Evolutionary conservation across 2,113 vertebrate species (phyloP).

Genomic region (Agapornis roseicollis): DNA sequence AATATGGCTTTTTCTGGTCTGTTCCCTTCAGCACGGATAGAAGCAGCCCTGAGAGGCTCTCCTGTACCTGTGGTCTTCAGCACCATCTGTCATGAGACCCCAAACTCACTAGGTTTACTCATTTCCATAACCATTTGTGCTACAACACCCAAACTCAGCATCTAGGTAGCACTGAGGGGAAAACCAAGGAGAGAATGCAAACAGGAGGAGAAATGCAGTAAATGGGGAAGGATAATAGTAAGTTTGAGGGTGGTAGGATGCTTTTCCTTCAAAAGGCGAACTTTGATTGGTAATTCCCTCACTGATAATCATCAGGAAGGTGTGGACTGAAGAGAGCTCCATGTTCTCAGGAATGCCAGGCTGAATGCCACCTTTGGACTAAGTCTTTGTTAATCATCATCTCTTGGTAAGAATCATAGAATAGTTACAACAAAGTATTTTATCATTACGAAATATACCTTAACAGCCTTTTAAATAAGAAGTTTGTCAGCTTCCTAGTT

Average conservation of each 20-base stretch:
- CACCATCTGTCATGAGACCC: background rate
- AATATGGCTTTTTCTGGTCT: background rate
- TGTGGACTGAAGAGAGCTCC: background rate
- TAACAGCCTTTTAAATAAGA: background rate
- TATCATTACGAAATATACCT: background rate
- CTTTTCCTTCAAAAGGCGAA: background rate
- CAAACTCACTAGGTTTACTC: background rate
- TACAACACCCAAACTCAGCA: background rate
- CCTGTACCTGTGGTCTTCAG: background rate
- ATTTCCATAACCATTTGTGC: background rate
- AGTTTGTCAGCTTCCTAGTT: background rate
- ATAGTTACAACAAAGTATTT: background rate
- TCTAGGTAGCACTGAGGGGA: background rate
- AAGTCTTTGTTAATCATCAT: background rate
- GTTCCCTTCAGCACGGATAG: background rate
- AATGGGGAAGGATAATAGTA: background rate
- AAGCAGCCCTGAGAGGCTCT: background rate
- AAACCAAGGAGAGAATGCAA: background rate
- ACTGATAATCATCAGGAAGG: background rate
- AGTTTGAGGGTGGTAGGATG: background rate
- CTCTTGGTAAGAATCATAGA: background rate
- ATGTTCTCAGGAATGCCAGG: background rate
- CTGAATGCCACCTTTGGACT: background rate
- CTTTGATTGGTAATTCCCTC: background rate
- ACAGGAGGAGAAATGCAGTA: background rate